Evolutionary conservation across 1,140 invertebrate genomes (phyloP), one percentile per base, ranked within the genome.

Genomic region (Ceratina calcarata): DNA sequence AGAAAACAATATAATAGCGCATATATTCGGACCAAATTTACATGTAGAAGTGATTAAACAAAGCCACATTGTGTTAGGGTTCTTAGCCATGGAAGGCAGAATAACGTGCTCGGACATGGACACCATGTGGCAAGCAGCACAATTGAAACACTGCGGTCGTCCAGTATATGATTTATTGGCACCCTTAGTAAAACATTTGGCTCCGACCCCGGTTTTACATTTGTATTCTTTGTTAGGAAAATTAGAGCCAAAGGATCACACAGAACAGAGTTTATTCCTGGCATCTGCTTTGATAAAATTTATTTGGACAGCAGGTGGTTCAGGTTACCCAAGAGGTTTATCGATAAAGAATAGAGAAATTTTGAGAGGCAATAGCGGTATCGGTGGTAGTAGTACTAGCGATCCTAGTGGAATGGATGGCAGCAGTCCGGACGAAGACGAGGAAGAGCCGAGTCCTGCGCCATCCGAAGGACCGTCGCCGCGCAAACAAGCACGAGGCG

Each of bases 31-130:
- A 55, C 98, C 98, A 62, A 99, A 99, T 94, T 94, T 99, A 71
- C 98, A 99, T 93, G 97, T 98, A 51, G 98, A 99, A 94, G 96
- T 98, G 18, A 97, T 99, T 49, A 99, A 99, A 91, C 98, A 98
- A 88, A 98, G 97, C 84, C 98, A 98, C 90, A 96, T 98, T 82
- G 96, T 99, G 65, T 93, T 99, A 15, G 98, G 97, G 89, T 98
- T 99, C 90, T 92, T 99, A 27, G 98, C 98, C 0, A 96, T 98
- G 91, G 97, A 99, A 91, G 96, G 97, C 55, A 95, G 97, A 75
- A 96, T 99, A 20, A 98, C 97, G 0, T 96, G 97, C 64, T 97
- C 98, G 79, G 97, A 99, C 87, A 96, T 99, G 80, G 97, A 99
- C 90, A 95, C 97, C 37, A 98, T 99, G 62, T 99, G 98, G 98